Conservation (phyloP, 2,797 vertebrate species). For the Schizopygopsis malacanthus region DNA sequence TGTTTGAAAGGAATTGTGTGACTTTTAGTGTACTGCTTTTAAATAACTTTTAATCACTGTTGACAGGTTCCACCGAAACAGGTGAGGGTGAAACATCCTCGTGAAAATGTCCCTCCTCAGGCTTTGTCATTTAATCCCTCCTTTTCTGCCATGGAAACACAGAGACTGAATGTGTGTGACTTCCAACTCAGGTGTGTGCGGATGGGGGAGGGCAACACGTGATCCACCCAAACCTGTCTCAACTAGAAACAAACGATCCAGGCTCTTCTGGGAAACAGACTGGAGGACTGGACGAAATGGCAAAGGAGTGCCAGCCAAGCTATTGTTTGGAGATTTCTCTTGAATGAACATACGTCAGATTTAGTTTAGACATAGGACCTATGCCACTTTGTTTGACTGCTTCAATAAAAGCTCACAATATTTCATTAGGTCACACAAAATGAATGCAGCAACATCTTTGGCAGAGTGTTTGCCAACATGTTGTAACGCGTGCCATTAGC, state of each 20-base stretch:
- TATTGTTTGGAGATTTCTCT: neutral
- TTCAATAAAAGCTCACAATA: neutral
- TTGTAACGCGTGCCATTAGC: neutral
- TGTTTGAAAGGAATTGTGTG: neutral
- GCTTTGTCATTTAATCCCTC: slow-evolving; percentile 42
- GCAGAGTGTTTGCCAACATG: neutral
- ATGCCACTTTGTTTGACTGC: neutral
- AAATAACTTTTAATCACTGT: neutral
- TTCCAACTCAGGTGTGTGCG: slow-evolving; percentile 16
- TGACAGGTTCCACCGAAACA: slow-evolving; percentile 12
- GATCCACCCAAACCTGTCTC: slow-evolving; percentile 58
- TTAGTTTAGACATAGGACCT: neutral
- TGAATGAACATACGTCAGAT: neutral
- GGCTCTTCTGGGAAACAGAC: slow-evolving; percentile 35
- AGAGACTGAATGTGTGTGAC: slow-evolving; percentile 14
- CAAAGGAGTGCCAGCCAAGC: neutral
- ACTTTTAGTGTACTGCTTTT: neutral
- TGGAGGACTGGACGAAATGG: neutral
- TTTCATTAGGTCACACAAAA: neutral
- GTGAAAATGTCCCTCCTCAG: slow-evolving; percentile 15
- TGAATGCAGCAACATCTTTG: neutral
- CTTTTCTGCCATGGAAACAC: slow-evolving; percentile 51
- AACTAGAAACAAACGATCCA: slow-evolving; percentile 36
- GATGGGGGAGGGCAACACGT: slow-evolving; percentile 33
- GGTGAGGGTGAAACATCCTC: neutral